phyloP scores from a whole-genome alignment of 2,113 vertebrate species.

The Circaetus cinerascens region DNA sequence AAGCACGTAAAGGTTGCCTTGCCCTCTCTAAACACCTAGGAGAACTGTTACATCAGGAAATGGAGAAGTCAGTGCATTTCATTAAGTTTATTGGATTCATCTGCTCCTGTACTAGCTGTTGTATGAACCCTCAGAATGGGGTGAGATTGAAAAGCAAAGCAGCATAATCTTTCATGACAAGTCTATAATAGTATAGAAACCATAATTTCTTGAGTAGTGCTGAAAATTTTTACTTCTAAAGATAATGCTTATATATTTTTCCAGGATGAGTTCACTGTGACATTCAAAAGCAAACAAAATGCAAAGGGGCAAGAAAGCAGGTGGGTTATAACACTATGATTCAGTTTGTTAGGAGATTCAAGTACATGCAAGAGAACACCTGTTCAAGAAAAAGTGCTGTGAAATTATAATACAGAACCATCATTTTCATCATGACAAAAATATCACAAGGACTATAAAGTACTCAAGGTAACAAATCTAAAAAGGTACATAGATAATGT shows the following conservation, averaged over 20 bases:
- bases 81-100: neutral
- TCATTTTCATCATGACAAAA: neutral
- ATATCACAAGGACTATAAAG: neutral
- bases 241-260: neutral
- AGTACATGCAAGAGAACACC: neutral
- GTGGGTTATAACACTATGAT: neutral
- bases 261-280: neutral
- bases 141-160: neutral
- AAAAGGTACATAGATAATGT: neutral
- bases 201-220: neutral
- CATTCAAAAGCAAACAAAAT: neutral
- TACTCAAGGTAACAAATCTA: neutral
- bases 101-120: neutral
- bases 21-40: neutral
- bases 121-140: neutral
- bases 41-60: neutral
- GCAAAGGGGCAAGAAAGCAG: neutral
- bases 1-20: neutral
- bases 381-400: neutral
- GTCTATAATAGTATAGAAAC: neutral
- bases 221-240: neutral
- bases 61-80: neutral
- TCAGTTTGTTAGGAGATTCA: neutral
- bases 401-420: neutral
- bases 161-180: neutral